These are phyloP conservation scores for Sebastes oblongus DNA, from an alignment of 2,797 vertebrate species.

Conservation along the genomic window DNA sequence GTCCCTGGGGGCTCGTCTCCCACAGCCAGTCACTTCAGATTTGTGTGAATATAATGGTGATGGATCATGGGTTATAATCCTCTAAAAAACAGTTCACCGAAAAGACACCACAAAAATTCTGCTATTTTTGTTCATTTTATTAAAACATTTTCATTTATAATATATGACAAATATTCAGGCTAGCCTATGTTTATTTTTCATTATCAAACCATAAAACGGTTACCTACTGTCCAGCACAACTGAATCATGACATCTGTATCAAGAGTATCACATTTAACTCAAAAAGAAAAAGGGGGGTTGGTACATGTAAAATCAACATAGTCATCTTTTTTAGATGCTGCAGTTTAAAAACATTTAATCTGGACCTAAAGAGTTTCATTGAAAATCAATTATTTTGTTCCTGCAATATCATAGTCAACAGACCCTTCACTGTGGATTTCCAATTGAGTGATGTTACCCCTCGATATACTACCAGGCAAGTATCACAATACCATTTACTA, in stretches of 20 bases:
- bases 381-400: slow-evolving; percentile 24
- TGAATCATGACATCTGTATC: slow-evolving; percentile 45
- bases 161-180: slow-evolving; percentile 72
- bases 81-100: neutral
- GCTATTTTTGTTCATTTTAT: slow-evolving; percentile 75
- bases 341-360: slow-evolving; percentile 36
- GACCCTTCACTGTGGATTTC: neutral
- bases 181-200: slow-evolving; percentile 58
- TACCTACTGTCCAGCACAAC: slow-evolving; percentile 55
- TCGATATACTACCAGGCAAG: slow-evolving; percentile 3
- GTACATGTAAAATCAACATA: slow-evolving; percentile 56
- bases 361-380: slow-evolving; percentile 16
- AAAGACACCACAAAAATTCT: slow-evolving; percentile 6
- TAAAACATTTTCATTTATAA: slow-evolving; percentile 77
- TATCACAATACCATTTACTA: slow-evolving; percentile 14
- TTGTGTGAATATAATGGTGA: neutral
- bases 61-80: neutral
- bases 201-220: slow-evolving; percentile 65
- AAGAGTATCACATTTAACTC: slow-evolving; percentile 40
- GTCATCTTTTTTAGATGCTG: slow-evolving; percentile 42
- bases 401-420: slow-evolving; percentile 9
- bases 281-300: slow-evolving; percentile 43
- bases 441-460: neutral
- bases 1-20: neutral
- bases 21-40: neutral